A percentile compares a stretch with the other conserved stretches of the same genome.
Evolutionary conservation across 2,797 vertebrate genomes (phyloP).

Genomic region (Lagorchestes hirsutus): DNA sequence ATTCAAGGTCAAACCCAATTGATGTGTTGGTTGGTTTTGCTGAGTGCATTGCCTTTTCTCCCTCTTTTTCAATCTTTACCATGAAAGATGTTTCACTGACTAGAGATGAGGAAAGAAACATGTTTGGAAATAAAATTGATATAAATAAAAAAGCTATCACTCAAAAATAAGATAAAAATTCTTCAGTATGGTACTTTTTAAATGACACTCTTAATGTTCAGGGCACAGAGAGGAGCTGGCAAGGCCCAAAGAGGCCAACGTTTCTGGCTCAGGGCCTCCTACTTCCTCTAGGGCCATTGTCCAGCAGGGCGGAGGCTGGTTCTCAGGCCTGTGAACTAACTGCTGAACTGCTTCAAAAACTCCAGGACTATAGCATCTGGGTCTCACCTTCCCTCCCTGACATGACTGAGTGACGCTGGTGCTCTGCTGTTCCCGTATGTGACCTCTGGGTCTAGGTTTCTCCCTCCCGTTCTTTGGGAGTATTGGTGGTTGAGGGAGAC

Average conservation of each 20-base stretch:
- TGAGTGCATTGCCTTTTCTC: neutral
- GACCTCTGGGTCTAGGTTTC: neutral
- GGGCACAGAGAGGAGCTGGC: neutral
- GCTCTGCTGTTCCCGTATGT: neutral
- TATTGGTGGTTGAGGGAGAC: neutral
- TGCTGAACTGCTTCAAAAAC: neutral
- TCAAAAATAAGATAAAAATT: neutral
- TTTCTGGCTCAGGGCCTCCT: neutral
- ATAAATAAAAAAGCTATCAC: neutral
- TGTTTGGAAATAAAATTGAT: neutral
- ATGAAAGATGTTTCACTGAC: neutral
- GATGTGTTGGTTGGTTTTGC: neutral
- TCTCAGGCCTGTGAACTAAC: neutral
- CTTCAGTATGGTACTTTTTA: neutral
- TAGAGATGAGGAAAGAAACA: neutral
- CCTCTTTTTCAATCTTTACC: neutral
- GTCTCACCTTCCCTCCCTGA: neutral
- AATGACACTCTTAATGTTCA: neutral
- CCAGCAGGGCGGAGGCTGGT: neutral
- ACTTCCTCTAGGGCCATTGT: neutral
- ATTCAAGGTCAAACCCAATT: neutral
- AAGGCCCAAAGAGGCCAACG: neutral
- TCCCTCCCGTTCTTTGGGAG: neutral
- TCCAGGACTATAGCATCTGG: neutral
- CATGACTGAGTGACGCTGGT: neutral